A percentile compares a stretch with the other conserved stretches of the same genome.
Evolutionary conservation across 2,113 vertebrate genomes (phyloP).

Genomic region (Chloropsis cyanopogon): DNA sequence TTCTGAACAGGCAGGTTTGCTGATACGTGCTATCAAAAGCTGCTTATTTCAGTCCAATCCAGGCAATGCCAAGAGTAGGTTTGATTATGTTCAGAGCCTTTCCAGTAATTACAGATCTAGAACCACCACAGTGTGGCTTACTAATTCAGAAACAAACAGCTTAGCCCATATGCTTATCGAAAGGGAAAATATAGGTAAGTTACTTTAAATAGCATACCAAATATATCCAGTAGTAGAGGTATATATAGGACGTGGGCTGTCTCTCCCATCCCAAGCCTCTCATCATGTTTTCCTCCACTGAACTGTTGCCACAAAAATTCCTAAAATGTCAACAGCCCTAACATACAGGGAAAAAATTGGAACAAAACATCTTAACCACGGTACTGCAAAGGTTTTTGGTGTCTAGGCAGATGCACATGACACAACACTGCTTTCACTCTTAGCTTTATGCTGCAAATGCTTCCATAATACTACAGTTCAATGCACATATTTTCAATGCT

Average conservation of each 20-base stretch:
- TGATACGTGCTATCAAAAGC: neutral
- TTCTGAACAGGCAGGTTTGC: neutral
- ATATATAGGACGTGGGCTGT: neutral
- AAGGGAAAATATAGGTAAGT: slow-evolving; percentile 52
- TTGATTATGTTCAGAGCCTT: slow-evolving; percentile 42
- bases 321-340: slow-evolving; percentile 1
- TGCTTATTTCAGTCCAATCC: neutral
- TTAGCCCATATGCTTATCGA: slow-evolving; percentile 42
- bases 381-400: neutral
- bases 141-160: slow-evolving; percentile 59
- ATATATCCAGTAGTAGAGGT: neutral
- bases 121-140: neutral
- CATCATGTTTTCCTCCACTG: neutral
- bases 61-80: neutral
- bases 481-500: neutral
- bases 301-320: slow-evolving; percentile 32
- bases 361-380: slow-evolving; percentile 23
- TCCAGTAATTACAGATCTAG: slow-evolving; percentile 52
- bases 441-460: neutral
- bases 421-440: neutral
- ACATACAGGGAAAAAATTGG: neutral
- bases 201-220: slow-evolving; percentile 28
- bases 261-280: neutral
- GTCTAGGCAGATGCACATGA: neutral
- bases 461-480: neutral